Evolutionary conservation across 2,888 invertebrate species (phyloP).

Genomic region (Callimorpha dominula): DNA sequence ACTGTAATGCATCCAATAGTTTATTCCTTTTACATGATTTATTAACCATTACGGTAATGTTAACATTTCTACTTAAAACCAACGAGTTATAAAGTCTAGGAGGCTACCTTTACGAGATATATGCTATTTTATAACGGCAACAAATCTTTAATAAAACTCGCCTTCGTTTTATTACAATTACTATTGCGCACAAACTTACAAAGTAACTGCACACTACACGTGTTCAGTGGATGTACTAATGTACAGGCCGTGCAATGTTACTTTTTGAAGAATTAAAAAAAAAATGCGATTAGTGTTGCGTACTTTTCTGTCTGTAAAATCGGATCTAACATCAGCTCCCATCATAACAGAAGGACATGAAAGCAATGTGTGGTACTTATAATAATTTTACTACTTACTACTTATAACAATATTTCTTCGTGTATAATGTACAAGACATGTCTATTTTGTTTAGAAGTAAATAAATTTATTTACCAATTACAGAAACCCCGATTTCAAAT

Average conservation of each 20-base stretch:
- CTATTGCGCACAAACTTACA: slow-evolving; percentile 55
- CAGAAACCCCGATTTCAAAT: not conserved
- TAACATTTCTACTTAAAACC: slow-evolving; percentile 72
- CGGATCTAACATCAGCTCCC: not conserved
- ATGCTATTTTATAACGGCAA: slow-evolving; percentile 73
- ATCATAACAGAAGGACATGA: not conserved
- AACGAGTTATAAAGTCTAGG: slow-evolving; percentile 72
- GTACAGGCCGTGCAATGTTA: not conserved
- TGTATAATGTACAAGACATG: not conserved
- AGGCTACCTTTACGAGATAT: slow-evolving; percentile 72
- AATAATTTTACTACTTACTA: no score
- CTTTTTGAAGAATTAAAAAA: not conserved
- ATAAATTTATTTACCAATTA: not conserved
- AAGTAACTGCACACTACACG: slow-evolving; percentile 37
- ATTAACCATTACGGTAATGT: slow-evolving; percentile 73
- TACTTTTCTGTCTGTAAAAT: not conserved
- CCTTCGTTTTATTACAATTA: slow-evolving; percentile 61
- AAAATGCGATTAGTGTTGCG: no score
- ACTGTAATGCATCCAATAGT: slow-evolving; percentile 75
- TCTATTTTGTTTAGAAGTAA: not conserved
- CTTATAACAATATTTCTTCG: not conserved
- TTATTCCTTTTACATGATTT: slow-evolving; percentile 79
- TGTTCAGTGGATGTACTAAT: not conserved
- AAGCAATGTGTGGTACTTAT: not conserved
- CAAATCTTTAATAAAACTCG: slow-evolving; percentile 65